Evolutionary conservation across 2,888 invertebrate genomes (phyloP).

Genomic region (Eristalis pertinax): DNA sequence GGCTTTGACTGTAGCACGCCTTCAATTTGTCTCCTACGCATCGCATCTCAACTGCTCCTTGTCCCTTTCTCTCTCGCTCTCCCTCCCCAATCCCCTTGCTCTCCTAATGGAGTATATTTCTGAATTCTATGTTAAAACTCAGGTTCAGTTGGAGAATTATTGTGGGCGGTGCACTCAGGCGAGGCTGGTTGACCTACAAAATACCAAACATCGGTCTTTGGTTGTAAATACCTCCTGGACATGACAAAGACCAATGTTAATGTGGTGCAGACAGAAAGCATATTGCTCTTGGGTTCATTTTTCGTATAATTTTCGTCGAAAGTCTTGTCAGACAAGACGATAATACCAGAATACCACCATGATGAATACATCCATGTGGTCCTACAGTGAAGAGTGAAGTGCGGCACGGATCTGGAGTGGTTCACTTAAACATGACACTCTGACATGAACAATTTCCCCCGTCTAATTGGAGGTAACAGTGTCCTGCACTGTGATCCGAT

Average conservation of each 20-base stretch:
- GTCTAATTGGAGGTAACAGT: constrained; percentile 63
- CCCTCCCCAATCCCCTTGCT: too few relatives aligned
- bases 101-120: background rate
- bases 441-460: constrained; percentile 64
- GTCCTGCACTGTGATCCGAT: constrained; percentile 30
- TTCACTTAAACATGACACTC: constrained; percentile 66
- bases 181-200: constrained; percentile 66
- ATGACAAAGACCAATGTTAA: constrained; percentile 68
- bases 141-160: constrained; percentile 35
- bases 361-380: constrained; percentile 26
- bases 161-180: constrained; percentile 56
- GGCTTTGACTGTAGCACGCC: constrained; percentile 53
- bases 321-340: constrained; percentile 56
- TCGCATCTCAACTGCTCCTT: constrained; percentile 5
- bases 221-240: constrained; percentile 70
- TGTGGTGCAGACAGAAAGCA: constrained; percentile 64
- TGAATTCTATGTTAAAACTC: constrained; percentile 21
- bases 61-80: background rate
- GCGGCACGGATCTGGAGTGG: constrained; percentile 28
- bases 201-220: constrained; percentile 51
- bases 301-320: constrained; percentile 28
- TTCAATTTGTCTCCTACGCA: constrained; percentile 71
- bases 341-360: constrained; percentile 34
- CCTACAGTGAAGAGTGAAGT: constrained; percentile 15
- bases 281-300: constrained; percentile 19